Evolutionary conservation across 2,797 vertebrate genomes (phyloP).

Genomic region (Lagorchestes hirsutus): DNA sequence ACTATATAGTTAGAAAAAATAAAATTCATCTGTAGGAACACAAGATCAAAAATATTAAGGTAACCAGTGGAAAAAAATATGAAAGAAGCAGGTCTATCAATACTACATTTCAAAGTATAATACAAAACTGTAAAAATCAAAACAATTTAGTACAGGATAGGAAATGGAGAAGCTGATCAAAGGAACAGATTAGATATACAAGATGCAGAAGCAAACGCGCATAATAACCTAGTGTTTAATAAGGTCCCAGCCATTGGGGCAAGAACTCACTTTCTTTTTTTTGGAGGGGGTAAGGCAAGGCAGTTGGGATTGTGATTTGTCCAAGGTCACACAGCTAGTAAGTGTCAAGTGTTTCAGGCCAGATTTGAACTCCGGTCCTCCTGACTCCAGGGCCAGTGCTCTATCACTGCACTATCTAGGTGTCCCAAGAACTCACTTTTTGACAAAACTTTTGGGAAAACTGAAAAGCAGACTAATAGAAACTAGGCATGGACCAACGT

Average conservation of each 20-base stretch:
- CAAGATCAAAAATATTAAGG: background rate
- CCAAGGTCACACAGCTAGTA: too few species aligned
- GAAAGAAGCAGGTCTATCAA: background rate
- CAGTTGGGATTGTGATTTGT: too few species aligned
- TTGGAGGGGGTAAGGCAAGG: too few species aligned
- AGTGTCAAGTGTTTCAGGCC: too few species aligned
- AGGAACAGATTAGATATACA: background rate
- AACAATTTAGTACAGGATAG: background rate
- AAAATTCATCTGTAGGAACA: background rate
- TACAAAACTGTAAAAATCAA: background rate
- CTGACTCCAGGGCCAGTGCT: too few species aligned
- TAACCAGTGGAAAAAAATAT: background rate
- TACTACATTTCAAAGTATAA: background rate
- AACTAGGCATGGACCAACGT: background rate
- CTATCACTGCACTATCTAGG: too few species aligned
- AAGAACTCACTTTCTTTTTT: background rate
- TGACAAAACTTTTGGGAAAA: background rate
- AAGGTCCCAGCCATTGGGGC: background rate
- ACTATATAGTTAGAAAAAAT: background rate
- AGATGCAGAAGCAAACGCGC: background rate
- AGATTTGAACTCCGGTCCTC: too few species aligned
- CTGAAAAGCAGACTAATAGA: background rate
- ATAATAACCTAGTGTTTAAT: background rate
- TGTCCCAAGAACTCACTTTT: background rate
- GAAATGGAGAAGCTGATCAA: background rate